phyloP scores from a whole-genome alignment of 2,113 vertebrate species.

The Brienomyrus longianalis region DNA sequence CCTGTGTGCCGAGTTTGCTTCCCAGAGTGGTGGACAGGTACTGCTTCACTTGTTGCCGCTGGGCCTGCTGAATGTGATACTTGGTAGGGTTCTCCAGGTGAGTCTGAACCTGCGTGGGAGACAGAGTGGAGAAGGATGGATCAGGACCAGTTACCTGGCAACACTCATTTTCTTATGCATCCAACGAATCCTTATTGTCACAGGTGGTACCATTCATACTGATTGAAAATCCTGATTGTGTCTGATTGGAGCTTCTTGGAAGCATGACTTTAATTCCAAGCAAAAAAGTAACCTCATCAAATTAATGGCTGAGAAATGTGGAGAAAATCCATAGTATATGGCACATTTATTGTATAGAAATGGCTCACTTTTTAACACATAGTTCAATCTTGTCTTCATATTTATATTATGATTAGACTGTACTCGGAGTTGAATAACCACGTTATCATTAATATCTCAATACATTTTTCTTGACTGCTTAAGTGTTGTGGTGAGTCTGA shows the following conservation, averaged over 20 bases:
- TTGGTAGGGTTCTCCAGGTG: slow-evolving; percentile 98
- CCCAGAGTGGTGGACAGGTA: slow-evolving; percentile 84
- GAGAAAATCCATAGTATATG: not conserved
- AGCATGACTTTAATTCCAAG: not conserved
- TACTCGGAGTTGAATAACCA: not conserved
- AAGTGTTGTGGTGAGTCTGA: not conserved
- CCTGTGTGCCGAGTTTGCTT: slow-evolving; percentile 86
- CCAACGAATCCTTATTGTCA: not conserved
- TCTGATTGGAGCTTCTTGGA: not conserved
- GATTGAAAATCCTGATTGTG: not conserved
- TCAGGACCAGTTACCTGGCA: not conserved
- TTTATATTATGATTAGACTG: not conserved
- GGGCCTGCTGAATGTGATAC: slow-evolving; percentile 96
- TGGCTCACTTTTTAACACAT: not conserved
- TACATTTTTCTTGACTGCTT: not conserved
- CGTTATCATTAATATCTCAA: not conserved
- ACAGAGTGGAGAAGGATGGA: not conserved
- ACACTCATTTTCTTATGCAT: not conserved
- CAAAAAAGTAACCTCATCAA: not conserved
- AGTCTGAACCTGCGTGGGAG: slow-evolving; percentile 79
- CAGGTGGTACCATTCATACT: not conserved
- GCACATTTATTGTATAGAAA: not conserved
- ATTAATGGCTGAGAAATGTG: not conserved
- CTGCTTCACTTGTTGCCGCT: slow-evolving; percentile 96
- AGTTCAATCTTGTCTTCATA: not conserved